Base-by-base conservation (phyloP, 2,888 invertebrate genomes). In the Abscondita cerata region DNA sequence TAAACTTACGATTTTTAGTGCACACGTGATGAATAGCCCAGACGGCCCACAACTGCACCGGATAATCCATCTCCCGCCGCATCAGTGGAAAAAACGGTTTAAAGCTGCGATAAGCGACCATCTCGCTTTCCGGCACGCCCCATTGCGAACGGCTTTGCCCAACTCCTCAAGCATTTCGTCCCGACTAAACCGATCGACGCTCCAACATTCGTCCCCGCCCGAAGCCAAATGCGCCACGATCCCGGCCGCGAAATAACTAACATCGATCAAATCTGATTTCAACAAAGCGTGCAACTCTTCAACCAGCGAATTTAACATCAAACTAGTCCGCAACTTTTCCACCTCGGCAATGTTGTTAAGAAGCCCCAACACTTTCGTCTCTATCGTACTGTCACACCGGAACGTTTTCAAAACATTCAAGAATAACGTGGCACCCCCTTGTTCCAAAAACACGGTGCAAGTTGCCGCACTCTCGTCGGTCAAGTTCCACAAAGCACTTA, bases 1-100 rank as follows among this genome's bases (percentile, higher is more conserved):
- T 25, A 5, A n/a, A 82, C 85, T 83, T 78, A 88, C 88, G 85
- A 77, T 88, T 88, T 75, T 87, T 89, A n/a, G 87, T 86, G 73
- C 89, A 89, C 54, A 91, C 91, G 75, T 91, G 90, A 74, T 89
- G 87, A 68, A 91, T 87, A 1, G 91, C 91, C 91, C 91, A 91
- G 2, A 89, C 85, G 9, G 91, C 90, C 91, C 91, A 91, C 56
- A 90, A 77, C 73, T 90, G 89, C 25, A 90, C 89, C 56, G 86
- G 85, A 71, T 86, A 84, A 62, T 87, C 85, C 65, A 86, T 83
- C 41, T 83, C 81, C 58, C 83, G 82, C 40, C 80, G 76, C 61
- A 91, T 78, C 51, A 91, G 79, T 0, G 89, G 86, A 66, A 89
- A 86, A 78, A 91, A 91, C 16, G 91, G 91, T 68, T 84, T 83